Evolutionary conservation across 2,888 invertebrate species (phyloP).

Genomic region (Tenthredo notha): DNA sequence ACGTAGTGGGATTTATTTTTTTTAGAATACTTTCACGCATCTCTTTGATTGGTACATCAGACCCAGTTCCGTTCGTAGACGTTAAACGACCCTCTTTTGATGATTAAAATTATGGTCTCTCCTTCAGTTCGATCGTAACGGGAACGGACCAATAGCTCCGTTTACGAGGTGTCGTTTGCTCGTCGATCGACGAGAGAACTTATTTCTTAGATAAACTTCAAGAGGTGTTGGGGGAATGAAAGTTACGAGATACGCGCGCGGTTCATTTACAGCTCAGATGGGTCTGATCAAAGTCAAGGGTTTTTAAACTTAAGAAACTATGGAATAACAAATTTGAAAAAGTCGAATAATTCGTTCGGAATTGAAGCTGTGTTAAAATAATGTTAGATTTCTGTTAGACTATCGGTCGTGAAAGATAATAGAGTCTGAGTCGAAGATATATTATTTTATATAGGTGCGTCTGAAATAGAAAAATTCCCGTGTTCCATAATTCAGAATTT

Average conservation of each 20-base stretch:
- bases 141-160: conserved; percentile 11
- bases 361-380: background rate
- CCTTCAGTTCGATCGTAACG: conserved; percentile 26
- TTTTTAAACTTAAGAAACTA: background rate
- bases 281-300: background rate
- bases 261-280: background rate
- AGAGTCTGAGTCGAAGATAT: background rate
- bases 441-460: background rate
- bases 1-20: background rate
- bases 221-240: background rate
- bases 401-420: background rate
- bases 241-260: background rate
- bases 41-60: background rate
- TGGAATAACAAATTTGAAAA: background rate
- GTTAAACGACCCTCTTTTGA: background rate
- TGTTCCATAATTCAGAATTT: background rate
- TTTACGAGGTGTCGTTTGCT: conserved; percentile 40
- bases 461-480: background rate
- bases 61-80: background rate
- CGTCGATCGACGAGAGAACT: conserved; percentile 43
- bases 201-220: conserved; percentile 39
- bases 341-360: background rate
- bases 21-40: background rate
- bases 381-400: background rate
- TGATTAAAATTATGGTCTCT: conserved; percentile 23